Evolutionary conservation across 1,140 invertebrate species (phyloP).

Genomic region (Acarapis woodi): DNA sequence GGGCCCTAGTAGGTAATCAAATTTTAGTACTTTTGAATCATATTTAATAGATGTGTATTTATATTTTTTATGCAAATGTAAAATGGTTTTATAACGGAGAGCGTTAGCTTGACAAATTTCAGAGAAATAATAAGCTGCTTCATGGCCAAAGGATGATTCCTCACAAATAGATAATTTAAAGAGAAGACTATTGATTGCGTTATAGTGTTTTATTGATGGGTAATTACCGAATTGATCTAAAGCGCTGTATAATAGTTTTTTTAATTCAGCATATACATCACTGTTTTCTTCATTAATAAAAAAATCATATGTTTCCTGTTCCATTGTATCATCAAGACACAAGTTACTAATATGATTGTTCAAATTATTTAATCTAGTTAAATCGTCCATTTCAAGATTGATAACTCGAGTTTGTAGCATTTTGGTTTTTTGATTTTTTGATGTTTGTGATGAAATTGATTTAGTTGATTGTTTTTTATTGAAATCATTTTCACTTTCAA

Average conservation of each 20-base stretch:
- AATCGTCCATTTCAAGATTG: no score
- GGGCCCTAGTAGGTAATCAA: not conserved
- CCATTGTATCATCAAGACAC: no score
- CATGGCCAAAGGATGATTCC: not conserved
- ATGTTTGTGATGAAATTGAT: no score
- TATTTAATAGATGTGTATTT: not conserved
- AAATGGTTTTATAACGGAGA: slow-evolving; percentile 4
- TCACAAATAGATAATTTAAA: not conserved
- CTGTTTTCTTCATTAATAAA: no score
- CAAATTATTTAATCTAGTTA: no score
- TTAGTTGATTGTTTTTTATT: no score
- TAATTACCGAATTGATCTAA: not conserved
- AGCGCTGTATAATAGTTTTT: not conserved
- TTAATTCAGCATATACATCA: not conserved
- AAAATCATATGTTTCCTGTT: no score
- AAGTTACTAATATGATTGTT: no score
- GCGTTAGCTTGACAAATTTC: not conserved
- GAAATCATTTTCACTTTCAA: no score
- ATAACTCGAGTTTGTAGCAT: no score
- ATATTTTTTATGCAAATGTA: slow-evolving; percentile 1
- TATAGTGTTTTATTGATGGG: slow-evolving; percentile 1
- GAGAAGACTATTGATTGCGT: not conserved
- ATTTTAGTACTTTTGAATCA: not conserved
- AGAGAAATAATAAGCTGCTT: slow-evolving; percentile 3
- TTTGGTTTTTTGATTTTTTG: no score